Evolutionary conservation across 92 coral and sea anemone genomes (phyloP), one percentile per base, ranked within the genome.

Genomic region (Siderastrea siderea): DNA sequence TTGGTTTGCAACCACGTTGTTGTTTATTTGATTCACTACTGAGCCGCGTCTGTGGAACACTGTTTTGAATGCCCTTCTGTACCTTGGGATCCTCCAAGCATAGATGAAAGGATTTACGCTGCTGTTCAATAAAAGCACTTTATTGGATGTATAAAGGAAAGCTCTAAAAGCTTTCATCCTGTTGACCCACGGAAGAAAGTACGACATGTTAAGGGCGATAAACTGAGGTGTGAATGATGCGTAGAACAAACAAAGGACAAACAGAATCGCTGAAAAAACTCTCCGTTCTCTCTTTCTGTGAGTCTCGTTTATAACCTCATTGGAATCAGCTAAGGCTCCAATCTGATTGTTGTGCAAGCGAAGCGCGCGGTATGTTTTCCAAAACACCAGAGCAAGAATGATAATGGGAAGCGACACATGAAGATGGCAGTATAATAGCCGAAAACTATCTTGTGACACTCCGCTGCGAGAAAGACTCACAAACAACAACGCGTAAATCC

Each of bases 31-130:
- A 68, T 68, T 68, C 48, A 13, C 14, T 51, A 44, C 38, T 26
- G 38, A 3, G 13, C 17, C 17, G 68, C 68, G 7, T 46, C 74
- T 69, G 12, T 47, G 3, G 11, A 43, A 47, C 4, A 69, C 50
- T 44, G 47, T 38, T 50, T 69, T 44, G 2, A 69, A 69, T 8
- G 74, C 74, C 44, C 53, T 69, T 47, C 53, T 69, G 74, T 69
- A 69, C 50, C 44, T 69, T 38, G 74, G 74, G 53, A 69, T 69
- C n/a, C 74, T 44, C 74, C 74, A 69, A 7, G 52, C 74, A 16
- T 69, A 69, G 53, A 69, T 69, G 1, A 69, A 69, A 17, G 74
- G 74, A 69, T 69, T 69, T 7, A 69, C 50, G 44, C 74, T 7
- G 26, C 53, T 44, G 53, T 38, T 44, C 13, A 69, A 8, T 15